Evolutionary conservation across 2,888 invertebrate species (phyloP), one percentile per base, ranked within the genome.

Genomic region (Phaedon cochleariae): DNA sequence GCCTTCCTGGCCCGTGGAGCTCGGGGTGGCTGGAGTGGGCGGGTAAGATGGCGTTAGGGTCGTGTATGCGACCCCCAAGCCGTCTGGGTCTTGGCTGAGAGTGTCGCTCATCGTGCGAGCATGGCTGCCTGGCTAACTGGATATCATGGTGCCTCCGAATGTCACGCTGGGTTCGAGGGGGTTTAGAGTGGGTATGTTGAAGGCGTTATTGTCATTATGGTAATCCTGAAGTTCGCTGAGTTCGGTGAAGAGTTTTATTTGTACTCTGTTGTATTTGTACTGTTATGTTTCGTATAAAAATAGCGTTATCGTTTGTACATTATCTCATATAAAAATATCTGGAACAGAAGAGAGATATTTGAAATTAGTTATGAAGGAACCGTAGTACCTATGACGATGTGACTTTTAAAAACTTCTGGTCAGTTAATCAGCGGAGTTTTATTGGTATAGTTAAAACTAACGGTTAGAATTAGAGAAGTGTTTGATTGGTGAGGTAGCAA

Each of bases 61-160:
- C 69, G 84, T 85, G 77, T 86, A 86, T 78, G 85, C 86, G 75
- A 85, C 83, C 72, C 85, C 86, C 78, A 85, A 78, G 72, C 80
- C 78, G 77, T 85, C 85, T 71, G 85, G 84, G 80, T 85, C 86
- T 78, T 85, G 85, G 80, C 85, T 85, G 73, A 84, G 78, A 67
- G 84, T 84, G 75, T 85, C 85, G 78, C 85, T 85, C 86, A 86
- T 86, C 75, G 76, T 81, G 74, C 73, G 76, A 76, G 74, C 41
- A 41, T 41, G 21, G 59, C 55, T 49, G n/a, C n/a, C n/a, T n/a
- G 76, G 78, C 72, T 73, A 73, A 71, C 75, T 70, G 45, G 53
- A 62, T 67, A 68, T 69, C 65, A 67, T 67, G 21, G 29, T 59
- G 41, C 22, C 18, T 58, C 48, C 53, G 62, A 31, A 51, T 61